Percentiles rank a stretch among this genome's conserved stretches.
Conservation (phyloP, 2,797 vertebrate species). For the Dermochelys coriacea region DNA sequence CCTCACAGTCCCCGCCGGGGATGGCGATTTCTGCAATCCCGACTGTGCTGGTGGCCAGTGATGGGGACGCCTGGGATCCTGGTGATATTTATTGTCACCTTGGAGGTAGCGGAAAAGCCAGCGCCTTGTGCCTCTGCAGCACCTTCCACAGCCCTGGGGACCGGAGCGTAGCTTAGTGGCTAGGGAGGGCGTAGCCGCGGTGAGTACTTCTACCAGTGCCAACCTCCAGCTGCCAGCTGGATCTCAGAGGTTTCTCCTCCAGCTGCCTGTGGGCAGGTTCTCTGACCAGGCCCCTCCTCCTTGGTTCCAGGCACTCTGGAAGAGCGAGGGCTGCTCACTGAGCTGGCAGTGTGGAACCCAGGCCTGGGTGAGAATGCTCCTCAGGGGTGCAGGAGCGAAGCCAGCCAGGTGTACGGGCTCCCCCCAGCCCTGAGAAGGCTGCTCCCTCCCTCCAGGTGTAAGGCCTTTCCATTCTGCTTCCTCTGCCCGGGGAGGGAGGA, state of each 20-base stretch:
- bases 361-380: neutral
- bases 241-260: too few relatives aligned
- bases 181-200: fast-evolving
- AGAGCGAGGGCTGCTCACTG: constrained; percentile 81
- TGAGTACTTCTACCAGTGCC: too few relatives aligned
- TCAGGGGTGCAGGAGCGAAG: neutral
- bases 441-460: constrained; percentile 61
- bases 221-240: neutral
- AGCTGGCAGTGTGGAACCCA: constrained; percentile 1
- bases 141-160: neutral
- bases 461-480: constrained; percentile 77
- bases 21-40: too few relatives aligned
- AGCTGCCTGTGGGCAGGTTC: neutral
- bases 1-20: too few relatives aligned
- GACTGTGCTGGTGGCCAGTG: too few relatives aligned
- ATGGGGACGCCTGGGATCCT: too few relatives aligned
- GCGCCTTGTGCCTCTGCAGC: neutral
- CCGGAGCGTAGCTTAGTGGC: too few relatives aligned
- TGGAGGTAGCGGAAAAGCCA: neutral
- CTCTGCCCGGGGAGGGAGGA: constrained; percentile 75
- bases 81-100: neutral
- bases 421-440: constrained; percentile 66
- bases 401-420: constrained; percentile 63
- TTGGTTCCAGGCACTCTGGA: constrained; percentile 79
- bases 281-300: neutral